A percentile compares a stretch with the other conserved stretches of the same genome.
Conservation (phyloP, 2,113 vertebrate species). For the Dromaius novaehollandiae region DNA sequence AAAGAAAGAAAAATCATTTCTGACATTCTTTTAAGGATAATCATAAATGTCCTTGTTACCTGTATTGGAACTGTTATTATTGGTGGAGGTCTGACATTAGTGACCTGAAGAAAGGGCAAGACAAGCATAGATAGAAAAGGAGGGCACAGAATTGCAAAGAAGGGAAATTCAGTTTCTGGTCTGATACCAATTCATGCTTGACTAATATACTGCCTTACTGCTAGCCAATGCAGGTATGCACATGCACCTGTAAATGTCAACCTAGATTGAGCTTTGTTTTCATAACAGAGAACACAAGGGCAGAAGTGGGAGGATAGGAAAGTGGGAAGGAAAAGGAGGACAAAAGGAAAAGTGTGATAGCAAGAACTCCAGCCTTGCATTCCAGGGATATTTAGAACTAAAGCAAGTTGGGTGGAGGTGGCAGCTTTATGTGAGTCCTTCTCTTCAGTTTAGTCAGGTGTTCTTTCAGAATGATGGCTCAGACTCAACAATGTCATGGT, state of each 20-base stretch:
- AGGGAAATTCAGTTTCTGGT: not conserved
- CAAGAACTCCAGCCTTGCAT: not conserved
- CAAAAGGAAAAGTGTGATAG: not conserved
- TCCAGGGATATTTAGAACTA: not conserved
- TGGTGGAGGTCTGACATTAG: too few species aligned
- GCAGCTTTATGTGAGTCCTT: not conserved
- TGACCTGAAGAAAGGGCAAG: too few species aligned
- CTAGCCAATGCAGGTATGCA: not conserved
- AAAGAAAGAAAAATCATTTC: too few species aligned
- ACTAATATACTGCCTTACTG: not conserved
- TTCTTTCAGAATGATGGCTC: not conserved
- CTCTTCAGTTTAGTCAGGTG: not conserved
- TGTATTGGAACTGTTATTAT: too few species aligned
- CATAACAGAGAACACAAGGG: not conserved
- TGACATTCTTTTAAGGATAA: too few species aligned
- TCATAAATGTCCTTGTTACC: too few species aligned
- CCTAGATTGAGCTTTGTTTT: not conserved
- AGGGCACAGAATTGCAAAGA: too few species aligned
- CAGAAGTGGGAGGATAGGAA: not conserved
- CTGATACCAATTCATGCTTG: not conserved
- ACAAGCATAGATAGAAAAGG: too few species aligned
- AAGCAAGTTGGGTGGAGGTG: not conserved
- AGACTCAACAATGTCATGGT: not conserved
- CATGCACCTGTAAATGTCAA: not conserved
- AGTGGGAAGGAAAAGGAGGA: not conserved